These are phyloP conservation scores for zebrafish (Danio rerio) DNA, from an alignment of 2,113 vertebrate genomes.

Conservation along the genomic window DNA sequence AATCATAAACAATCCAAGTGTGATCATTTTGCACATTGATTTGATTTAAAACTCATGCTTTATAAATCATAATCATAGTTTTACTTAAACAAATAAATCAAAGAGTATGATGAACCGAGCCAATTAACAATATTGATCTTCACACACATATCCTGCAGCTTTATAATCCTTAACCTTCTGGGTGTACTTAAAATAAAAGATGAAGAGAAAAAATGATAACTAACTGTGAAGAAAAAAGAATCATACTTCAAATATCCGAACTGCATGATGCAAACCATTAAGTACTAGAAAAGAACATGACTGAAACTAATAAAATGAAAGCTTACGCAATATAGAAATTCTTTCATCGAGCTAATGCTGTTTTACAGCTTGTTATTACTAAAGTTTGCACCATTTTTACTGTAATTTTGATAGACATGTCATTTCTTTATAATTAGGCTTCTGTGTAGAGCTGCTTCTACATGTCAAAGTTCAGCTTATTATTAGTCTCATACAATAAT, in stretches of 20 bases:
- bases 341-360: background rate
- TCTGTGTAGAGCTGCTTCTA: background rate
- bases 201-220: background rate
- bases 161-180: background rate
- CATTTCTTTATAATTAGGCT: background rate
- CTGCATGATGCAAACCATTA: background rate
- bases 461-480: background rate
- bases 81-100: background rate
- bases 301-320: background rate
- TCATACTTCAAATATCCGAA: background rate
- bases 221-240: background rate
- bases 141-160: background rate
- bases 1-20: too few species aligned
- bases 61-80: background rate
- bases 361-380: background rate
- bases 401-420: background rate
- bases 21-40: background rate
- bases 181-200: constrained; percentile 15
- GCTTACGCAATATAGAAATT: background rate
- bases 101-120: background rate
- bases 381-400: background rate
- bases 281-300: background rate
- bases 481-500: background rate
- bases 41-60: background rate
- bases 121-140: constrained; percentile 9